phyloP scores from a whole-genome alignment of 2,888 invertebrate genomes.

The Sabatieria punctata region DNA sequence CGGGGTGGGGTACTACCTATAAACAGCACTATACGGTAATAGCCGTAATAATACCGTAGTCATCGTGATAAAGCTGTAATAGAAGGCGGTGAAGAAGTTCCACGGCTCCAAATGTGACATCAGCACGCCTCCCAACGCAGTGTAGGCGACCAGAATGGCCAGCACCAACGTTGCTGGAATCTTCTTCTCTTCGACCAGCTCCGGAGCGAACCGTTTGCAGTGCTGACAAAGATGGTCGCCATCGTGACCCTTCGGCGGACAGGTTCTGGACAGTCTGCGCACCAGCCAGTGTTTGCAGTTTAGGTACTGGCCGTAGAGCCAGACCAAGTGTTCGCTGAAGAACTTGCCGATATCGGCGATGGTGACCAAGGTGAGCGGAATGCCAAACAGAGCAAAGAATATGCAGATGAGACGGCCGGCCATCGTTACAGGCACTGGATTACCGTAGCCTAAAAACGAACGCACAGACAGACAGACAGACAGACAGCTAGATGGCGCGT shows the following conservation, averaged over 20 bases:
- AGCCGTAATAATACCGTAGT: too few species aligned
- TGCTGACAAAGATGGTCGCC: slow-evolving; percentile 22
- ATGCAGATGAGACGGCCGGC: slow-evolving; percentile 25
- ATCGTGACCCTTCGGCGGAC: slow-evolving; percentile 7
- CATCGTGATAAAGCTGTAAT: slow-evolving; percentile 33
- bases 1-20: too few species aligned
- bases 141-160: slow-evolving; percentile 27
- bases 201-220: slow-evolving; percentile 13
- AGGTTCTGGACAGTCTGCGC: background rate
- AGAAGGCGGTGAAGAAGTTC: slow-evolving; percentile 30
- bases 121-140: slow-evolving; percentile 28
- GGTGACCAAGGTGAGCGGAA: slow-evolving; percentile 29
- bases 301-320: slow-evolving; percentile 28
- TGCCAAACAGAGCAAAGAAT: slow-evolving; percentile 29
- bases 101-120: slow-evolving; percentile 27
- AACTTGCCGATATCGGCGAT: slow-evolving; percentile 31
- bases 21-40: too few species aligned
- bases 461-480: too few species aligned
- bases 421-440: slow-evolving; percentile 29
- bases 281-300: slow-evolving; percentile 19
- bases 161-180: slow-evolving; percentile 29
- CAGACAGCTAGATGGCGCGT: too few species aligned
- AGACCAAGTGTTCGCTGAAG: slow-evolving; percentile 27
- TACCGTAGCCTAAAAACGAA: slow-evolving; percentile 20
- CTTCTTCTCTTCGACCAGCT: slow-evolving; percentile 9